These are phyloP conservation scores for Palythoa caribaeorum DNA, from an alignment of 92 coral and sea anemone species.

Conservation along the genomic window DNA sequence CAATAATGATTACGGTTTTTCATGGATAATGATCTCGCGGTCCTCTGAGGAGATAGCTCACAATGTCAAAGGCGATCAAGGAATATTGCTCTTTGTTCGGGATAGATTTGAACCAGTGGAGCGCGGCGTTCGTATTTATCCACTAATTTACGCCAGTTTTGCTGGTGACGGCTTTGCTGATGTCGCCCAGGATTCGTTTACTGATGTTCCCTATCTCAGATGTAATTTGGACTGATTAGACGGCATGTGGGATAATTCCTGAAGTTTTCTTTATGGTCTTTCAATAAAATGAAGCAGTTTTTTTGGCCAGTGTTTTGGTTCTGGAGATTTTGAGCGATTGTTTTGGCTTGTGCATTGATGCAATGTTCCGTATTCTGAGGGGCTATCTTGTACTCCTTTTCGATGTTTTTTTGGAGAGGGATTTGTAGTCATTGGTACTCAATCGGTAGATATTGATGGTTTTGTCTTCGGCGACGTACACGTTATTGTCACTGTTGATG, in stretches of 20 bases:
- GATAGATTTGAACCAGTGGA: no score
- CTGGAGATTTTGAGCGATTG: not conserved
- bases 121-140: no score
- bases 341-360: not conserved
- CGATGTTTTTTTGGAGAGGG: not conserved
- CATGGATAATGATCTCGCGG: no score
- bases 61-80: no score
- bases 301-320: not conserved
- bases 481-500: not conserved
- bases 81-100: no score
- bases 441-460: not conserved
- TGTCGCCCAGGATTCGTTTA: not conserved
- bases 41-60: no score
- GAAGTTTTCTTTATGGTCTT: not conserved
- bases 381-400: not conserved
- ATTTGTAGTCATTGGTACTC: not conserved
- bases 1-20: no score
- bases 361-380: not conserved
- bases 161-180: not conserved
- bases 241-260: not conserved
- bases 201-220: not conserved
- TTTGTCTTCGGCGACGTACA: not conserved
- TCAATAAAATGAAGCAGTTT: no score
- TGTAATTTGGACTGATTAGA: not conserved
- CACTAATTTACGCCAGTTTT: no score